Evolutionary conservation across 2,888 invertebrate genomes (phyloP), one percentile per base, ranked within the genome.

Genomic region (Thysanoteuthis rhombus): DNA sequence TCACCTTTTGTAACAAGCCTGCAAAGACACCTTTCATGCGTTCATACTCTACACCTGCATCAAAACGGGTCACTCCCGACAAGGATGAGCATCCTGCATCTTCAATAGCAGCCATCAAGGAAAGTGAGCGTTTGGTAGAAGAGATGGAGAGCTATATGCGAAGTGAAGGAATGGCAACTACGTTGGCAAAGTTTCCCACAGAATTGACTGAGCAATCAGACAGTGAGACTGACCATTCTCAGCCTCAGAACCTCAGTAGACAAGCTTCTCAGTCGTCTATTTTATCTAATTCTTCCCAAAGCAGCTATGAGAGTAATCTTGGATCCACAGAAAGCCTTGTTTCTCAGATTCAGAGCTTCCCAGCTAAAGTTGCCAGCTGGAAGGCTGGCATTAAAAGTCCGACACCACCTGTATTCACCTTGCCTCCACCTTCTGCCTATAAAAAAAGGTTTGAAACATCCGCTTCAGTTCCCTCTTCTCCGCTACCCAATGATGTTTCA

Each of bases 71-170:
- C 28, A 52, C 89, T 28, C 94, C 94, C 40, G 89, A 93, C 32
- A 39, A 45, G 32, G 45, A 47, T 38, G 94, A 94, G 28, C 94
- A 94, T 52, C 94, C 95, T 36, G 95, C 95, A 28, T 93, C 94
- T n/a, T 95, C 95, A 58, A 38, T 52, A 47, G 94, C 94, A 28
- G 93, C 93, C 58, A 94, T 95, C 42, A 94, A 95, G 92, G 96
- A 96, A 89, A 95, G 95, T 94, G 95, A 96, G 92, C 95, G 95
- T 94, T 95, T 96, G 92, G 94, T 96, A 39, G 96, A 95, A 42
- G 96, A 96, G 94, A 96, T 96, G 96, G 96, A 96, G 93, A 95
- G 95, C 90, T 96, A 96, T 93, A 95, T 96, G 94, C 95, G 95
- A 92, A 94, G 94, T 42, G 95, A 94, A 95, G 95, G 40, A 94